phyloP scores from a whole-genome alignment of 2,113 vertebrate genomes.

The Pituophis catenifer region DNA sequence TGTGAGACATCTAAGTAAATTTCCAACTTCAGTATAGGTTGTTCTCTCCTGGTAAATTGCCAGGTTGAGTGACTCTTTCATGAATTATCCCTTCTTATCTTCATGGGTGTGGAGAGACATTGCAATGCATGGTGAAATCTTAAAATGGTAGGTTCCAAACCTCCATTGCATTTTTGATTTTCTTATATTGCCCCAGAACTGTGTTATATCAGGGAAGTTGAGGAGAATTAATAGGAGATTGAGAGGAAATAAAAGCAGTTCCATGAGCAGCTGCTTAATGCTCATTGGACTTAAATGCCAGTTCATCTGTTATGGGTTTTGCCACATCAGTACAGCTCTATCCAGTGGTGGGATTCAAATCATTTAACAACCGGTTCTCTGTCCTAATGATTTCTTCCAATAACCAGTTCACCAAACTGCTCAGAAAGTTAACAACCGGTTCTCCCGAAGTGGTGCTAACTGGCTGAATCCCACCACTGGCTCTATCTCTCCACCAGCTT shows the following conservation, averaged over 20 bases:
- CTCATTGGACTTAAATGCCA: neutral
- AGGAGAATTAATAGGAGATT: neutral
- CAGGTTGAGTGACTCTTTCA: neutral
- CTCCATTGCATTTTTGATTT: neutral
- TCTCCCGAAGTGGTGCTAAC: no score
- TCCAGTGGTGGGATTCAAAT: no score
- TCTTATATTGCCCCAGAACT: neutral
- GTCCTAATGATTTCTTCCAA: no score
- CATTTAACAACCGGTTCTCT: no score
- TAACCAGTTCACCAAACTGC: no score
- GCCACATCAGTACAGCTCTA: neutral
- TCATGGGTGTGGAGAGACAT: neutral
- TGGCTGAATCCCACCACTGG: no score
- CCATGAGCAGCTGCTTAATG: neutral
- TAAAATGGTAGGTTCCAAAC: neutral
- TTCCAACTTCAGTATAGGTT: neutral
- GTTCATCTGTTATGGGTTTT: neutral
- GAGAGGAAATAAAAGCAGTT: neutral
- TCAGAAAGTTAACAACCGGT: no score
- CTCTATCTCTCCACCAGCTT: neutral
- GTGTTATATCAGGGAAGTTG: neutral
- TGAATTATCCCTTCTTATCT: neutral
- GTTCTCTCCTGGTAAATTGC: neutral
- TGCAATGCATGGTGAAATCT: neutral
- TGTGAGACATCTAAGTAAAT: neutral